Evolutionary conservation across 2,888 invertebrate genomes (phyloP), one percentile per base, ranked within the genome.

Genomic region (Aporophyla lueneburgensis): DNA sequence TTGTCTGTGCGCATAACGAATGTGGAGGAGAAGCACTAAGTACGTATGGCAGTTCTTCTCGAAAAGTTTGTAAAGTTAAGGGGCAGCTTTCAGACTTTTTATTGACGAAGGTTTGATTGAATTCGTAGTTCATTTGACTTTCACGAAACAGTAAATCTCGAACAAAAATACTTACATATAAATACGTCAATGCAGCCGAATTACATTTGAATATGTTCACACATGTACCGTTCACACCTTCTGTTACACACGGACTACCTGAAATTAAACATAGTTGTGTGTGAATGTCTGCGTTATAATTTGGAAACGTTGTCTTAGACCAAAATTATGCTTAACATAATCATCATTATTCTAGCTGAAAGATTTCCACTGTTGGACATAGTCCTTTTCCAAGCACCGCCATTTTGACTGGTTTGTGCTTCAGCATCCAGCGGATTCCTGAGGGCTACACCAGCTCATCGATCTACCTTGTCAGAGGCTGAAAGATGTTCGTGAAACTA

Each of bases 111-210:
- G 16, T 49, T 7, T 27, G n/a, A 62, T 21, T 69, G 2, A 62
- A n/a, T n/a, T n/a, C n/a, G n/a, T n/a, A n/a, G n/a, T n/a, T n/a
- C n/a, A n/a, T n/a, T n/a, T n/a, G n/a, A n/a, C n/a, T n/a, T n/a
- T n/a, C n/a, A n/a, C n/a, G n/a, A n/a, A 19, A n/a, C 10, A 67
- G 16, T 3, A 16, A 51, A 33, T 33, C 2, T 40, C 4, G n/a
- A 65, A 71, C 33, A 65, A 51, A 21, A 59, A 53, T 56, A 72
- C 83, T 77, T 61, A 83, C 83, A 27, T 66, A 83, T 40, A 80
- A 54, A 66, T 80, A 83, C 1, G 77, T 59, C 16, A 83, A 16
- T 16, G 83, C 83, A 27, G 83, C 83, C 2, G 83, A 77, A 54
- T 51, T 68, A 54, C 83, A 83, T 62, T 76, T 80, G 56, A 76